Percentiles rank a stretch among this genome's conserved stretches.
These are phyloP conservation scores for Drosophila orosa DNA, from an alignment of 1,140 invertebrate genomes.

Conservation along the genomic window DNA sequence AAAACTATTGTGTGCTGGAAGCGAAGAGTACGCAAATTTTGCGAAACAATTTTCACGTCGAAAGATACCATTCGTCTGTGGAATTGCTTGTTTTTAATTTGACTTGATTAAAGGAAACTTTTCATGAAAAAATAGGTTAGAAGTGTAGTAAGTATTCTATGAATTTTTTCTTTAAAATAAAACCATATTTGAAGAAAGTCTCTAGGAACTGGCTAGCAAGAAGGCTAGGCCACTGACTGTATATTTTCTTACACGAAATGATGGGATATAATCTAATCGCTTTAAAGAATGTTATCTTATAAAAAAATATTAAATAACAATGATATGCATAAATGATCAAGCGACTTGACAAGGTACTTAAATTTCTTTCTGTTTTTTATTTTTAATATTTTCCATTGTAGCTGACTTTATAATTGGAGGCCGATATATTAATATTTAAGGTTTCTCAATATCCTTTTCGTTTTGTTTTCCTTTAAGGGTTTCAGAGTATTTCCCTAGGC, in stretches of 20 bases:
- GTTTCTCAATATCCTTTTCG: too few species aligned
- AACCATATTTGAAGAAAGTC: background rate
- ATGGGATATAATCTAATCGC: background rate
- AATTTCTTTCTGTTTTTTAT: background rate
- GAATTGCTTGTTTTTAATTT: conserved; percentile 14
- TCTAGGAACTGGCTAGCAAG: background rate
- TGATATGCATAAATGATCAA: conserved; percentile 3
- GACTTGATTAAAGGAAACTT: conserved; percentile 13
- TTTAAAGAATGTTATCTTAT: conserved; percentile 2
- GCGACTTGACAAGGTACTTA: background rate
- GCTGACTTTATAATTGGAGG: background rate
- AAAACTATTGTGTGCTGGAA: conserved; percentile 18
- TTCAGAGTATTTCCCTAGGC: too few species aligned
- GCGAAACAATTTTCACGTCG: conserved; percentile 25
- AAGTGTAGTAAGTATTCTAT: too few species aligned
- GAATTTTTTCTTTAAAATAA: background rate
- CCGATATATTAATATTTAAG: too few species aligned
- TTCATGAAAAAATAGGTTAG: background rate
- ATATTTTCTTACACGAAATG: too few species aligned
- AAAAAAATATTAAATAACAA: conserved; percentile 1
- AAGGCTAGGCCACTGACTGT: background rate
- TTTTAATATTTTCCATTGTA: background rate
- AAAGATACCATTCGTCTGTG: conserved; percentile 9
- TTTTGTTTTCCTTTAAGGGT: too few species aligned
- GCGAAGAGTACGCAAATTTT: conserved; percentile 27